Percentiles rank a stretch among this genome's conserved stretches.
Evolutionary conservation across 2,888 invertebrate species (phyloP).

Genomic region (Nymphalis urticae): DNA sequence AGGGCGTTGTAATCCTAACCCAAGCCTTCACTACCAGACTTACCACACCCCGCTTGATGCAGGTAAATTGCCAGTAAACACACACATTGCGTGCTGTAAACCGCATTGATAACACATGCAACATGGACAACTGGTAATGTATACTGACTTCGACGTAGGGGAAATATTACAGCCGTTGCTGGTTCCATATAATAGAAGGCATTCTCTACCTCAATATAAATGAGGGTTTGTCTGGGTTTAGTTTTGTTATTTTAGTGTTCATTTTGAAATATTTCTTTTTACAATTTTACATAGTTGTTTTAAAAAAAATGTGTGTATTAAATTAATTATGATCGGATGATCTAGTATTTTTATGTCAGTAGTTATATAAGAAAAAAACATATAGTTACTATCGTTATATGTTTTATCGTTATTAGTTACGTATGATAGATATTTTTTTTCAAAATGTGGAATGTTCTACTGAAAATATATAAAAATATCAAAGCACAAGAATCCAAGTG

Average conservation of each 20-base stretch:
- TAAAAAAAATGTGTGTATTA: too few relatives aligned
- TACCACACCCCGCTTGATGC: conserved; percentile 12
- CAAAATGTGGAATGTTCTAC: not conserved
- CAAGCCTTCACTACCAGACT: conserved; percentile 20
- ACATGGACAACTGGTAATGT: conserved; percentile 35
- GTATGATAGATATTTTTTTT: not conserved
- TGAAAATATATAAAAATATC: conserved; percentile 3
- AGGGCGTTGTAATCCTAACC: conserved; percentile 30
- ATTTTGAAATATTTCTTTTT: too few relatives aligned
- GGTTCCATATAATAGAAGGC: conserved; percentile 14
- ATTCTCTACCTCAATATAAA: conserved; percentile 22
- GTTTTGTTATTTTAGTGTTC: conserved; percentile 15
- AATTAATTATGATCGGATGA: too few relatives aligned
- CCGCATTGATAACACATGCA: conserved; percentile 31
- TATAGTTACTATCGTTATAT: too few relatives aligned
- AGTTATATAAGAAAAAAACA: too few relatives aligned
- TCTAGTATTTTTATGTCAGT: too few relatives aligned
- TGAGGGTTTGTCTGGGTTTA: conserved; percentile 19
- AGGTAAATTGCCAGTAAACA: conserved; percentile 27
- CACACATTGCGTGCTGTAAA: conserved; percentile 35
- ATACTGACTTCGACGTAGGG: conserved; percentile 18
- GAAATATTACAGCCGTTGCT: conserved; percentile 22
- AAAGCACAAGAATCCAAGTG: conserved; percentile 7
- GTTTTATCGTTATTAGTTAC: not conserved
- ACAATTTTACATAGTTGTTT: too few relatives aligned